phyloP scores from a whole-genome alignment of 2,888 invertebrate species.

The Parnassius orleans region DNA sequence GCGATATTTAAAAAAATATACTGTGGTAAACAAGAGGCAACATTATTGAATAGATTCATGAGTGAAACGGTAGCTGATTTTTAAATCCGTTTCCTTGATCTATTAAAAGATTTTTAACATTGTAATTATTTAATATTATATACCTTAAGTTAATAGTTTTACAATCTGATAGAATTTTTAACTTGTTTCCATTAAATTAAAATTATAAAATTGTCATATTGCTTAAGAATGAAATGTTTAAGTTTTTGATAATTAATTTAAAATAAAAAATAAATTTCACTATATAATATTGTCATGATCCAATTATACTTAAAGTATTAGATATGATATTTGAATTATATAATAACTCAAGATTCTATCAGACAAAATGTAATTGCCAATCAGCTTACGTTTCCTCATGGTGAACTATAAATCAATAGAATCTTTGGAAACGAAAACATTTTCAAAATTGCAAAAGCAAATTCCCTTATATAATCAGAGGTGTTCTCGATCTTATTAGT shows the following conservation, averaged over 20 bases:
- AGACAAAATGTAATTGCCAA: constrained; percentile 6
- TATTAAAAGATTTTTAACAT: neutral
- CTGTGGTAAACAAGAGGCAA: constrained; percentile 19
- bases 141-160: too few relatives aligned
- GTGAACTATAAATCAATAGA: constrained; percentile 29
- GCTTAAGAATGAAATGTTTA: too few relatives aligned
- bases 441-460: constrained; percentile 35
- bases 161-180: too few relatives aligned
- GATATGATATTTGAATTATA: too few relatives aligned
- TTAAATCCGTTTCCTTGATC: neutral
- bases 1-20: neutral
- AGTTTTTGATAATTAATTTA: neutral
- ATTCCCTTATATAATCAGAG: constrained; percentile 35
- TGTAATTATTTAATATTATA: too few relatives aligned
- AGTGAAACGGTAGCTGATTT: constrained; percentile 16
- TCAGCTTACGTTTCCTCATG: constrained; percentile 38
- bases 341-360: constrained; percentile 3
- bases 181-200: too few relatives aligned
- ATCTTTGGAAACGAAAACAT: constrained; percentile 43
- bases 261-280: neutral
- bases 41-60: constrained; percentile 16
- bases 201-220: too few relatives aligned
- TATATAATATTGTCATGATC: neutral
- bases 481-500: constrained; percentile 55
- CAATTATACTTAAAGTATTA: neutral